phyloP scores from a whole-genome alignment of 1,140 invertebrate species.

The honey bee (Apis mellifera) region DNA sequence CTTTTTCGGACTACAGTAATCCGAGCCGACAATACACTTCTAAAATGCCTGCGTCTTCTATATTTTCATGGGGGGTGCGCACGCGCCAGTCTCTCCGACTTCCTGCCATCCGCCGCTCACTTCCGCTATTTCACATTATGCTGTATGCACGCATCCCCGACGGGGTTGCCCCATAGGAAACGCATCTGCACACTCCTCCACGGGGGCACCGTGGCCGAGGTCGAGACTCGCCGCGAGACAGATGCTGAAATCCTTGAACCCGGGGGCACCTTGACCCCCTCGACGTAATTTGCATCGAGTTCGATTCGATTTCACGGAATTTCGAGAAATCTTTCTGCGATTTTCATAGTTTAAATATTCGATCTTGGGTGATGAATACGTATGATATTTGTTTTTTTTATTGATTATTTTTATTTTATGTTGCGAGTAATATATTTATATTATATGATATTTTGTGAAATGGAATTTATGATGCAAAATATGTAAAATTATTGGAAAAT shows the following conservation, averaged over 20 bases:
- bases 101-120: constrained; percentile 79
- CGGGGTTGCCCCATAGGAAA: constrained; percentile 62
- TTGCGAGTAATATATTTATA: too few relatives aligned
- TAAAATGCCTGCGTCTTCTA: constrained; percentile 71
- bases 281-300: background rate
- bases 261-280: constrained; percentile 1
- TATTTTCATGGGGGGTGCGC: constrained; percentile 73
- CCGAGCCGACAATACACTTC: constrained; percentile 74
- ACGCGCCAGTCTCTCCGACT: constrained; percentile 80
- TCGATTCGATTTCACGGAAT: too few relatives aligned
- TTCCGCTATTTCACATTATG: constrained; percentile 78
- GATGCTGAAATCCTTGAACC: constrained; percentile 53
- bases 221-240: constrained; percentile 48
- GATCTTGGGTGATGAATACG: too few relatives aligned
- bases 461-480: too few relatives aligned
- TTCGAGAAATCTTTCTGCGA: too few relatives aligned
- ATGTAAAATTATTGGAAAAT: too few relatives aligned
- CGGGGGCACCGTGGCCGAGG: constrained; percentile 13
- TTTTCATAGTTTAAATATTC: too few relatives aligned
- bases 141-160: constrained; percentile 66
- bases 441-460: too few relatives aligned
- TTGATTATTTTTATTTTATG: too few relatives aligned
- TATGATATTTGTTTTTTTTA: too few relatives aligned
- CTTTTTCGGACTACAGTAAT: constrained; percentile 64
- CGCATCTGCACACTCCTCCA: constrained; percentile 71